Evolutionary conservation across 2,888 invertebrate species (phyloP).

Genomic region (Luperina testacea): DNA sequence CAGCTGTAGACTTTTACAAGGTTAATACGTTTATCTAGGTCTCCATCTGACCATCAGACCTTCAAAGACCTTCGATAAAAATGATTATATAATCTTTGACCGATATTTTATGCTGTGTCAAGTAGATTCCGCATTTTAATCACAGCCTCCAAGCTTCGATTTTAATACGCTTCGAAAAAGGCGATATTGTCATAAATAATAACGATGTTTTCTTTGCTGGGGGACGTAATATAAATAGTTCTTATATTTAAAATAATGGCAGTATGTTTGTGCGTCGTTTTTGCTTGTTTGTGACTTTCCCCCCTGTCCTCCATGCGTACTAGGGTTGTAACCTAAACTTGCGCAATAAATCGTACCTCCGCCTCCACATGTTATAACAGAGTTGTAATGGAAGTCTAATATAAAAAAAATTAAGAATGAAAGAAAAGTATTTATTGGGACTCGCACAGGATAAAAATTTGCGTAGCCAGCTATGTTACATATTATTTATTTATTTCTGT

Average conservation of each 20-base stretch:
- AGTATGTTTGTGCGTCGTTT: constrained; percentile 33
- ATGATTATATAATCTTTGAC: constrained; percentile 32
- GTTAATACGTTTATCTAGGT: not conserved
- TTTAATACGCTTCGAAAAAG: constrained; percentile 12
- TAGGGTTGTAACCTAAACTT: constrained; percentile 5
- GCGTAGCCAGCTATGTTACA: not conserved
- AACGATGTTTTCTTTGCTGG: constrained; percentile 34
- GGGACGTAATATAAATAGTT: constrained; percentile 31
- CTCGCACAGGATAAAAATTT: not conserved
- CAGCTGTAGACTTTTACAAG: not conserved
- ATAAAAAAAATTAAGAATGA: not conserved
- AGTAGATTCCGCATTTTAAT: constrained; percentile 36
- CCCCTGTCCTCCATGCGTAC: not conserved
- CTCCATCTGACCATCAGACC: constrained; percentile 4
- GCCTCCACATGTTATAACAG: too few species aligned
- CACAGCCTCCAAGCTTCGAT: constrained; percentile 7
- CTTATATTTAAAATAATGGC: constrained; percentile 38
- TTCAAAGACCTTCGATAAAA: constrained; percentile 25
- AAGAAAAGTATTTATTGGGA: not conserved
- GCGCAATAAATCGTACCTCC: not conserved
- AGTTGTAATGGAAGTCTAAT: not conserved
- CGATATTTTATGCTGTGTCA: constrained; percentile 40
- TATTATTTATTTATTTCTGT: too few species aligned
- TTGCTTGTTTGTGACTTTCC: constrained; percentile 26
- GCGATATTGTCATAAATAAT: constrained; percentile 31